phyloP scores from a whole-genome alignment of 2,797 vertebrate genomes.

The Muraenolepis orangiensis region DNA sequence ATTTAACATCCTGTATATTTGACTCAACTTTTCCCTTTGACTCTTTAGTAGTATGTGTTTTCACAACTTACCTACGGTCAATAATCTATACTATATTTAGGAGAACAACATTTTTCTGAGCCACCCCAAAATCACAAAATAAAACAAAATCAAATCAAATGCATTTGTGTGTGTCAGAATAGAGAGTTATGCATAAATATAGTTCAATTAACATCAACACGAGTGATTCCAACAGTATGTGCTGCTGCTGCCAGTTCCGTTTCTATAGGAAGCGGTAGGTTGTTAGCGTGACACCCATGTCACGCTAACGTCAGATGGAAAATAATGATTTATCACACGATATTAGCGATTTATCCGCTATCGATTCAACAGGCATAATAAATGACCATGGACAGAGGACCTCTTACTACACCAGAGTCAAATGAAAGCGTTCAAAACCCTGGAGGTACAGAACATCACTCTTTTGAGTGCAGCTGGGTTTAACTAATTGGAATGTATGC shows the following conservation, averaged over 20 bases:
- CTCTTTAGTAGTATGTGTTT: not conserved
- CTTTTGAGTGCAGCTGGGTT: no score
- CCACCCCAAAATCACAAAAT: not conserved
- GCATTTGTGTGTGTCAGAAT: not conserved
- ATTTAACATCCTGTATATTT: not conserved
- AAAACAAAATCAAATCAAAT: not conserved
- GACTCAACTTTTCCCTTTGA: not conserved
- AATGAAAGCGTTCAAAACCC: no score
- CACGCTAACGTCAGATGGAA: no score
- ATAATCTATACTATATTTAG: not conserved
- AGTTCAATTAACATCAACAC: not conserved
- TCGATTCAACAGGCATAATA: not conserved
- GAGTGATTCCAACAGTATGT: not conserved
- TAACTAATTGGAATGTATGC: no score
- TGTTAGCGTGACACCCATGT: not conserved
- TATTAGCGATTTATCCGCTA: not conserved
- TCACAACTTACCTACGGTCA: not conserved
- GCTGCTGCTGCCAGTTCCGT: not conserved
- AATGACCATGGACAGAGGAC: no score
- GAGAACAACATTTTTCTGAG: not conserved
- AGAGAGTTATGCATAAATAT: no score
- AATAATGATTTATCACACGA: not conserved
- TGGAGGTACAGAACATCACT: no score
- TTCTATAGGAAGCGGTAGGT: not conserved
- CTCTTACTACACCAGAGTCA: no score